phyloP scores from a whole-genome alignment of 2,113 vertebrate species.

The Caretta caretta region DNA sequence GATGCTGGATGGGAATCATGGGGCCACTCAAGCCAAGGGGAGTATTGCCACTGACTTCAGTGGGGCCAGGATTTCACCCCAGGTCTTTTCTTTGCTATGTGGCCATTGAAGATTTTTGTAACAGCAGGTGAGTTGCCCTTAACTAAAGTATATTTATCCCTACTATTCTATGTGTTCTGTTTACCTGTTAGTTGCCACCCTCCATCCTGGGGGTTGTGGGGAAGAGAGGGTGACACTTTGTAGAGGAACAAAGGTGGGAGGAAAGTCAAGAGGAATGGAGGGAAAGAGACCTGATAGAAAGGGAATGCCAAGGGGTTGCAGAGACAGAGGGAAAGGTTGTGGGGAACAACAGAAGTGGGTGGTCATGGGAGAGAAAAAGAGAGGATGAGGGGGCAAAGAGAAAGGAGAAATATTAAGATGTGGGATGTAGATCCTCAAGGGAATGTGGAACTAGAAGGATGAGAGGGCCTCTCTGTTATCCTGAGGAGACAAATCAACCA shows the following conservation, averaged over 20 bases:
- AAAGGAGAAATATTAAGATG: rapidly evolving
- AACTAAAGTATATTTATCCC: background rate
- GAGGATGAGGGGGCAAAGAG: background rate
- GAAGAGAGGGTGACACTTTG: background rate
- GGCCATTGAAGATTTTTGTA: background rate
- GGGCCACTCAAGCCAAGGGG: background rate
- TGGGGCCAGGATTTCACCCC: background rate
- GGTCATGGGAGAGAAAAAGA: background rate
- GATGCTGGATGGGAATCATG: background rate
- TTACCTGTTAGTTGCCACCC: background rate
- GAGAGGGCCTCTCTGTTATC: rapidly evolving
- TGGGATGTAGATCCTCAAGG: background rate
- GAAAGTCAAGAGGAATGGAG: too few relatives aligned
- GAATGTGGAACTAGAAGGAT: rapidly evolving
- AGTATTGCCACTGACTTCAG: background rate
- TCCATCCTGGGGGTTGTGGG: background rate
- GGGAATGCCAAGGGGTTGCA: background rate
- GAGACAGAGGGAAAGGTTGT: background rate
- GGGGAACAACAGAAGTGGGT: background rate
- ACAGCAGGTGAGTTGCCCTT: background rate
- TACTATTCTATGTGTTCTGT: background rate
- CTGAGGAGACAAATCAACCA: background rate
- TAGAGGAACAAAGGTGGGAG: too few relatives aligned
- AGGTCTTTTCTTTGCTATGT: background rate
- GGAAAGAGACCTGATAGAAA: background rate